These are phyloP conservation scores for Conger conger DNA, from an alignment of 2,113 vertebrate genomes.

Conservation along the genomic window DNA sequence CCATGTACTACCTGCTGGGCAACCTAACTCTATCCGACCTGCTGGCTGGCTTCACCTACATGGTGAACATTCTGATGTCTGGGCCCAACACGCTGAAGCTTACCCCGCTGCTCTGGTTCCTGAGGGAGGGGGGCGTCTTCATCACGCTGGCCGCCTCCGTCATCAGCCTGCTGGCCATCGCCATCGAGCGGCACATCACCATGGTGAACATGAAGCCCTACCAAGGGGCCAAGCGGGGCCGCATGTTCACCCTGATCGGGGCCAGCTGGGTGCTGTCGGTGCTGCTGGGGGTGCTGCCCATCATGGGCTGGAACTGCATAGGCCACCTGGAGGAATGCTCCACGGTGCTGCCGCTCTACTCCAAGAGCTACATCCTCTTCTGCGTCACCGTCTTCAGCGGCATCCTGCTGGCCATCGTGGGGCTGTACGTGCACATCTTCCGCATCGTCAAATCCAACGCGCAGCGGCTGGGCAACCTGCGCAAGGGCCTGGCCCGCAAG, in stretches of 20 bases:
- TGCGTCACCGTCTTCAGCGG: constrained; percentile 76
- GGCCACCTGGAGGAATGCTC: constrained; percentile 74
- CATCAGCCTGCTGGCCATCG: constrained; percentile 85
- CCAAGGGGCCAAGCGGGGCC: constrained; percentile 67
- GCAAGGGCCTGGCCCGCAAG: constrained; percentile 58
- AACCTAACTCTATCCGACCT: constrained; percentile 87
- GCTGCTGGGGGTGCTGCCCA: constrained; percentile 77
- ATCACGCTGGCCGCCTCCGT: constrained; percentile 83
- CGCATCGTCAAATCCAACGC: constrained; percentile 73
- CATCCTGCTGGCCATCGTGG: constrained; percentile 77
- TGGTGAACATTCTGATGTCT: constrained; percentile 81
- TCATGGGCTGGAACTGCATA: constrained; percentile 89
- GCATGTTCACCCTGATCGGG: constrained; percentile 74
- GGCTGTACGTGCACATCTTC: constrained; percentile 81
- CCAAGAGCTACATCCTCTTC: constrained; percentile 82
- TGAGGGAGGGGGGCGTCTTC: constrained; percentile 85
- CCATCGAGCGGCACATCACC: constrained; percentile 83
- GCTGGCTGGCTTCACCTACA: constrained; percentile 83
- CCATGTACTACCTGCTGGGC: constrained; percentile 87
- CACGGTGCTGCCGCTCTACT: constrained; percentile 82
- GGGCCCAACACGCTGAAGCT: constrained; percentile 78
- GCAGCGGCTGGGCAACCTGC: constrained; percentile 54
- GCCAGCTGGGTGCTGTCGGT: constrained; percentile 77
- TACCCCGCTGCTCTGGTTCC: constrained; percentile 83
- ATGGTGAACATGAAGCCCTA: constrained; percentile 80